These are phyloP conservation scores for Oxyscelio sp. DNA, from an alignment of 2,888 invertebrate species.

Conservation along the genomic window DNA sequence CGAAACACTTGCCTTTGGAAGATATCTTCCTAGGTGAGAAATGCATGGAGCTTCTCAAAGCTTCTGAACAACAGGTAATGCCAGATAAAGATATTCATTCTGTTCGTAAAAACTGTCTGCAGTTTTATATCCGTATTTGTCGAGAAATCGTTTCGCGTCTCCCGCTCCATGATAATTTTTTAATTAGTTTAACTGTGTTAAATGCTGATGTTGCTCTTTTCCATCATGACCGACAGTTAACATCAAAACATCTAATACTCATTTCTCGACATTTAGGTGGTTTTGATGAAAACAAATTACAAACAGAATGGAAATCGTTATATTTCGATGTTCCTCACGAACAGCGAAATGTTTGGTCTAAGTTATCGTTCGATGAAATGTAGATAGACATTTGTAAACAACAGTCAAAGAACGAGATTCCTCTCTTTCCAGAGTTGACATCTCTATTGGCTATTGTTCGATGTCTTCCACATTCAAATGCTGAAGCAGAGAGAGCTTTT, in stretches of 20 bases:
- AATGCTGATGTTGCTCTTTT: conserved; percentile 6
- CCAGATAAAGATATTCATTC: background rate
- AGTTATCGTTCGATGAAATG: conserved; percentile 53
- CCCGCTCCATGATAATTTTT: conserved; percentile 14
- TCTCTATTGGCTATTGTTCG: conserved; percentile 18
- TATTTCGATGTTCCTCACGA: conserved; percentile 14
- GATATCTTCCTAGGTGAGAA: background rate
- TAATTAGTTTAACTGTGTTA: conserved; percentile 5
- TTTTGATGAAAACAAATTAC: conserved; percentile 17
- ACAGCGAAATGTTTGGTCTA: background rate
- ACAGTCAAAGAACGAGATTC: background rate
- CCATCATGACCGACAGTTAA: background rate
- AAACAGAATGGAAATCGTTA: conserved; percentile 30
- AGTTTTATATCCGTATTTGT: conserved; percentile 17
- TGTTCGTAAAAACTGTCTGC: conserved; percentile 31
- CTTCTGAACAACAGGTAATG: background rate
- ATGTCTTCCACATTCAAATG: conserved; percentile 41
- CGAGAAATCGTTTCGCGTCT: conserved; percentile 8
- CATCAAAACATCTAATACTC: background rate
- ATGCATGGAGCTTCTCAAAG: background rate
- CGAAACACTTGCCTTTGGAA: background rate
- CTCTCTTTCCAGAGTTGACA: conserved; percentile 19
- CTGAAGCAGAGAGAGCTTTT: conserved; percentile 49
- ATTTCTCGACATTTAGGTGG: conserved; percentile 31
- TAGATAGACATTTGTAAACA: conserved; percentile 39